Evolutionary conservation across 1,140 invertebrate genomes (phyloP), one percentile per base, ranked within the genome.

Genomic region (Pachyrhynchus sulphureomaculatus): DNA sequence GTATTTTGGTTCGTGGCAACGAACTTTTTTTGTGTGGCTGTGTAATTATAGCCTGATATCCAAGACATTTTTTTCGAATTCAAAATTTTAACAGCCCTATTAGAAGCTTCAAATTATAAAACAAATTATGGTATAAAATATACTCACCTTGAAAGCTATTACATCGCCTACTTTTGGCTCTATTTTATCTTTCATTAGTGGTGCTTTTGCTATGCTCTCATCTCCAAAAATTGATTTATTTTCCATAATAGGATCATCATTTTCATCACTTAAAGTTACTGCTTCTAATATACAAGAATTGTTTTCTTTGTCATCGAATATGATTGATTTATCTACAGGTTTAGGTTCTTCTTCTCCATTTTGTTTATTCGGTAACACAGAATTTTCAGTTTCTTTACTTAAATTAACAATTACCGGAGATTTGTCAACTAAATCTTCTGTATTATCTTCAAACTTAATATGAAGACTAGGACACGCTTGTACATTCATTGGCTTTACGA

Each of bases 361-460:
- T 39, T 39, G 13, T 13, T 13, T 39, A 2, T 10, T 3, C 1
- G 26, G 36, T n/a, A n/a, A 39, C 2, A n/a, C n/a, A n/a, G n/a
- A n/a, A n/a, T n/a, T n/a, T n/a, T 18, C 1, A 3, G 13, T 2
- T 39, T 13, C 17, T 37, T 26, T n/a, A n/a, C n/a, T n/a, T n/a
- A n/a, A n/a, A n/a, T n/a, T n/a, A n/a, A n/a, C n/a, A n/a, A n/a
- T n/a, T n/a, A n/a, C n/a, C n/a, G n/a, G n/a, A 3, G n/a, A 3
- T 13, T 18, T 37, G 17, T 23, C 12, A 4, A 9, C 21, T 21
- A 15, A 15, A 39, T 21, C 20, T 21, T 1, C 44, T 24, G 21
- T 47, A 21, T 49, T 34, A 32, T 49, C 29, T 17, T 49, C 32
- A 34, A 49, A 49, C 18, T 34, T 49, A 10, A 49, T 33, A 18